These are phyloP conservation scores for Macrotus californicus DNA, from an alignment of 2,113 vertebrate species.

Conservation along the genomic window DNA sequence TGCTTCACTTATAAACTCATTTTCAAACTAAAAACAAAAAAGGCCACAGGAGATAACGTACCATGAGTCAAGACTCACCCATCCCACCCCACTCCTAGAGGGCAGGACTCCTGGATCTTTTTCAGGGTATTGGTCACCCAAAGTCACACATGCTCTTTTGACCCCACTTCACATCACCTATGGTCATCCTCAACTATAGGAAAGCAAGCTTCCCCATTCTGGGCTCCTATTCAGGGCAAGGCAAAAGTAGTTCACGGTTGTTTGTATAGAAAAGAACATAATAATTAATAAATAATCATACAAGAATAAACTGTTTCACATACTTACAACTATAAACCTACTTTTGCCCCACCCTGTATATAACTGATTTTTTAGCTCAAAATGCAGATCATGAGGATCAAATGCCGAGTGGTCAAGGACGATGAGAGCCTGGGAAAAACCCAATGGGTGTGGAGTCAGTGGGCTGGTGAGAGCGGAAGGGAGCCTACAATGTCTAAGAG, in stretches of 20 bases:
- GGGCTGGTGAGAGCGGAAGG: not conserved
- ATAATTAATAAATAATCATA: not conserved
- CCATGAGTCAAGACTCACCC: not conserved
- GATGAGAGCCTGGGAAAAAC: not conserved
- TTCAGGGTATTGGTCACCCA: not conserved
- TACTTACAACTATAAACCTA: not conserved
- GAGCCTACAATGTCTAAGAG: not conserved
- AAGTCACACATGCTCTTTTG: not conserved
- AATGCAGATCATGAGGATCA: not conserved
- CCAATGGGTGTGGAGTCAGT: not conserved
- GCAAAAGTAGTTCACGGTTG: not conserved
- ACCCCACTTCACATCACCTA: not conserved
- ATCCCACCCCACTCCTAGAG: not conserved
- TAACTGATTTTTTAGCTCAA: slow-evolving; percentile 13
- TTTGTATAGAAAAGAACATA: not conserved
- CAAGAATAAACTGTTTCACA: not conserved
- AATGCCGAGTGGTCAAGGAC: not conserved
- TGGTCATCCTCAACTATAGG: not conserved
- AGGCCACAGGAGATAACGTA: not conserved
- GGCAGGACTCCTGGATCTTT: not conserved
- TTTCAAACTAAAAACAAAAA: not conserved
- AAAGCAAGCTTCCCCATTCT: not conserved
- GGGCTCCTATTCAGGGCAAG: not conserved
- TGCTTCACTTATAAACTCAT: not conserved
- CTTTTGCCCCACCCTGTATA: not conserved